Evolutionary conservation across 2,797 vertebrate genomes (phyloP).

Genomic region (Galago senegalensis): DNA sequence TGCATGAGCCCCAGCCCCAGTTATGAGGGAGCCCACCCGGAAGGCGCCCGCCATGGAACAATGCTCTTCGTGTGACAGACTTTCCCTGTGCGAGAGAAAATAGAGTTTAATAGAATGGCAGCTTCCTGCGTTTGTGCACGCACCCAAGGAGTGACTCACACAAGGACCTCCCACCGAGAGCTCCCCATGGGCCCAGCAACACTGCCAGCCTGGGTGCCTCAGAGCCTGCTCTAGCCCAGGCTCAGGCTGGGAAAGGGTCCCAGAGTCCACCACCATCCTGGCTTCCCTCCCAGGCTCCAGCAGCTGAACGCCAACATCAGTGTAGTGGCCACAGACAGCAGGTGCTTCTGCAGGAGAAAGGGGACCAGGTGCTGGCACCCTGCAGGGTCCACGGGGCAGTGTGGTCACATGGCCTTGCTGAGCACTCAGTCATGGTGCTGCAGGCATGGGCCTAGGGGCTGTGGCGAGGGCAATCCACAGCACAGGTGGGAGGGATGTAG

Average conservation of each 20-base stretch:
- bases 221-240: neutral
- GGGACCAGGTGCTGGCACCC: neutral
- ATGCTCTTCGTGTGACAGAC: constrained; percentile 68
- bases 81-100: constrained; percentile 72
- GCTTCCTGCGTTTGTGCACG: constrained; percentile 82
- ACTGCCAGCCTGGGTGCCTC: neutral
- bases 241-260: neutral
- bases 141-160: constrained; percentile 50
- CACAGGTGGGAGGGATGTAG: neutral
- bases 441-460: neutral
- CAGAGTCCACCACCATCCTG: neutral
- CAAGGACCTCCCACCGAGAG: constrained; percentile 34
- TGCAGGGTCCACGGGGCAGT: neutral
- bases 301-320: neutral
- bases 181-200: neutral
- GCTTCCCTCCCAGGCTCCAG: neutral
- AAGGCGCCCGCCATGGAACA: constrained; percentile 60
- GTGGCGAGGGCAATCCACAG: rapidly evolving
- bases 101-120: constrained; percentile 66
- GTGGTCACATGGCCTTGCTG: neutral
- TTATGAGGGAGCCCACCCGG: constrained; percentile 20
- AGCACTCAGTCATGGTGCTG: neutral
- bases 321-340: neutral
- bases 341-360: neutral
- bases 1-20: neutral